Percentiles rank a stretch among this genome's conserved stretches.
phyloP scores from a whole-genome alignment of 2,797 vertebrate genomes.

The Phalloptychus januarius region DNA sequence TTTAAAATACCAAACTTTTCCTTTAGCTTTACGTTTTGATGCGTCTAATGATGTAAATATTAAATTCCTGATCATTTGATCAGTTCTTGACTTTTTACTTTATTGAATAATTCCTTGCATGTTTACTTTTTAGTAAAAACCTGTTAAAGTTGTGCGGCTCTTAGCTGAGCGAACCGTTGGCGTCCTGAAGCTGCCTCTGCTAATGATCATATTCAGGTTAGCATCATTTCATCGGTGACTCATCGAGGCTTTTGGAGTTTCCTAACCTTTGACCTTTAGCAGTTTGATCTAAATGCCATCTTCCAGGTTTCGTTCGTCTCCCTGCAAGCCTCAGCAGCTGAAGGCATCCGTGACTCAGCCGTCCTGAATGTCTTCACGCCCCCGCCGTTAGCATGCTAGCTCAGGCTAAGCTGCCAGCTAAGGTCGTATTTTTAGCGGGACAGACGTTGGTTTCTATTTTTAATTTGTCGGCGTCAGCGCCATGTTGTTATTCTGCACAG shows the following conservation, averaged over 20 bases:
- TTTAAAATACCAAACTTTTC: no score
- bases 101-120: no score
- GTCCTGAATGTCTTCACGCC: not conserved
- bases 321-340: not conserved
- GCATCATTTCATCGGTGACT: not conserved
- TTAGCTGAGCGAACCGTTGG: no score
- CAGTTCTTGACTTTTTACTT: no score
- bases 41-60: no score
- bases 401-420: no score
- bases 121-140: no score
- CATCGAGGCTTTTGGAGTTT: not conserved
- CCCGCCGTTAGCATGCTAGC: slow-evolving; percentile 19
- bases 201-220: not conserved
- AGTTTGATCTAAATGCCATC: not conserved
- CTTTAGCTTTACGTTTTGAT: no score
- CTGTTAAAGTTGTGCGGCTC: no score
- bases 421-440: slow-evolving; percentile 1
- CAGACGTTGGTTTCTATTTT: slow-evolving; percentile 32
- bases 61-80: no score
- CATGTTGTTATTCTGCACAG: not conserved
- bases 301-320: not conserved
- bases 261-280: not conserved
- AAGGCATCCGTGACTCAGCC: not conserved
- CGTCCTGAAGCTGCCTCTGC: no score
- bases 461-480: not conserved